Percentiles rank a stretch among this genome's conserved stretches.
Conservation (phyloP, 2,888 invertebrate species). For the Colostygia pectinataria region DNA sequence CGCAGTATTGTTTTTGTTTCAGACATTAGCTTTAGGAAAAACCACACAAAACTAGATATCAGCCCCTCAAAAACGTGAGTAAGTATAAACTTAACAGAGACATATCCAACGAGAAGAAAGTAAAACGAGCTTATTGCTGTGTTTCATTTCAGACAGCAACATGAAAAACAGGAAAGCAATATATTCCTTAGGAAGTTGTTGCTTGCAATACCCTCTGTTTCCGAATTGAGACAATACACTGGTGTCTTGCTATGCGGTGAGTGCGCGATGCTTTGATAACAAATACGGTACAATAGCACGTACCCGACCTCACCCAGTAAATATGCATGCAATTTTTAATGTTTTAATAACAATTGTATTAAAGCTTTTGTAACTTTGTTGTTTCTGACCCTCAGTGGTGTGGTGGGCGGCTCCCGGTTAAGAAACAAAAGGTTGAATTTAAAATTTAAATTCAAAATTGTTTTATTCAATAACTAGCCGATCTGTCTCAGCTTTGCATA, state of each 20-base stretch:
- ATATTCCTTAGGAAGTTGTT: slow-evolving; percentile 39
- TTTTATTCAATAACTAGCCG: too few relatives aligned
- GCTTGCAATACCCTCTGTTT: slow-evolving; percentile 43
- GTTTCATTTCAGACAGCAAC: slow-evolving; percentile 26
- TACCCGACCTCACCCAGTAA: slow-evolving; percentile 8
- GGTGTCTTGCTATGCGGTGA: slow-evolving; percentile 65
- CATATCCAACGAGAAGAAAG: slow-evolving; percentile 1
- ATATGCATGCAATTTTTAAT: slow-evolving; percentile 10
- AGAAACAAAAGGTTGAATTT: too few relatives aligned
- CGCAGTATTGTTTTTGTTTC: slow-evolving; percentile 30
- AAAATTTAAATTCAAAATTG: too few relatives aligned
- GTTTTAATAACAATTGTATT: slow-evolving; percentile 14
- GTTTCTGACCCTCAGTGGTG: too few relatives aligned
- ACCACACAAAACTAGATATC: slow-evolving; percentile 51
- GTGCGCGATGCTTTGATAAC: slow-evolving; percentile 35
- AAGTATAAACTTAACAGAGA: slow-evolving; percentile 52
- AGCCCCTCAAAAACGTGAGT: slow-evolving; percentile 74
- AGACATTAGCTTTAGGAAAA: slow-evolving; percentile 51
- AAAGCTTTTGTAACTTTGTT: slow-evolving; percentile 3
- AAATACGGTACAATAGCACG: slow-evolving; percentile 21
- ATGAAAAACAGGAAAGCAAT: slow-evolving; percentile 38
- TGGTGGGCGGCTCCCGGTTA: too few relatives aligned
- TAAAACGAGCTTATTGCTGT: slow-evolving; percentile 17
- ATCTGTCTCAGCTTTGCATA: too few relatives aligned
- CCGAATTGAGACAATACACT: slow-evolving; percentile 64